Evolutionary conservation across 1,140 invertebrate species (phyloP).

Genomic region (Triops cancriformis): DNA sequence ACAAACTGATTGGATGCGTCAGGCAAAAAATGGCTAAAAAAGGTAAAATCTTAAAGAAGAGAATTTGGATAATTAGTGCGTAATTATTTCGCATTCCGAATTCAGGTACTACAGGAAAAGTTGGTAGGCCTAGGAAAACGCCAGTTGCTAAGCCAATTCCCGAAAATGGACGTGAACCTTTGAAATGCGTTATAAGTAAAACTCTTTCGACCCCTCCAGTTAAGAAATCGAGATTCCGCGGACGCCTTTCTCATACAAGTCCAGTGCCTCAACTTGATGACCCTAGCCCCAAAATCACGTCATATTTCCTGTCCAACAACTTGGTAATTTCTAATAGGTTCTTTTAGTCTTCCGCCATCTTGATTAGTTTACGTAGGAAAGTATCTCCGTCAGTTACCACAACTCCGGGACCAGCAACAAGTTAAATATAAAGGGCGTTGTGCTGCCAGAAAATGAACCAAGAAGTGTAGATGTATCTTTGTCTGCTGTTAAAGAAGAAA

Average conservation of each 20-base stretch:
- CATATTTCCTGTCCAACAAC: constrained; percentile 11
- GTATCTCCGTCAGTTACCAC: neutral
- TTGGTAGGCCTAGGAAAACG: constrained; percentile 12
- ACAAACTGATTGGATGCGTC: neutral
- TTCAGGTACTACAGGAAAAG: constrained; percentile 11
- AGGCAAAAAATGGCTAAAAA: neutral
- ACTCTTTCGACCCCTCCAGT: neutral
- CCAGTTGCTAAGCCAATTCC: neutral
- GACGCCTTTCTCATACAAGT: constrained; percentile 25
- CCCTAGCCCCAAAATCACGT: constrained; percentile 18
- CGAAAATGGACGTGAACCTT: neutral
- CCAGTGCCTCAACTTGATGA: constrained; percentile 19
- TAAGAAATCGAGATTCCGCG: constrained; percentile 19
- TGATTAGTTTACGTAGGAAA: too few relatives aligned
- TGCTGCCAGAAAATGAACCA: neutral
- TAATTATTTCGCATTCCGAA: neutral
- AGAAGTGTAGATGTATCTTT: neutral
- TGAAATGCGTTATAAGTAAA: neutral
- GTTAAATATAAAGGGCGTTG: neutral
- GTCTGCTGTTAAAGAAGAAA: neutral
- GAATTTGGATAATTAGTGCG: neutral
- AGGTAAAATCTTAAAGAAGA: neutral
- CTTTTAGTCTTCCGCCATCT: neutral
- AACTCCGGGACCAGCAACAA: constrained; percentile 14
- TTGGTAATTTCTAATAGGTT: neutral